Evolutionary conservation across 2,888 invertebrate genomes (phyloP), one percentile per base, ranked within the genome.

Genomic region (Platycnemis pennipes): DNA sequence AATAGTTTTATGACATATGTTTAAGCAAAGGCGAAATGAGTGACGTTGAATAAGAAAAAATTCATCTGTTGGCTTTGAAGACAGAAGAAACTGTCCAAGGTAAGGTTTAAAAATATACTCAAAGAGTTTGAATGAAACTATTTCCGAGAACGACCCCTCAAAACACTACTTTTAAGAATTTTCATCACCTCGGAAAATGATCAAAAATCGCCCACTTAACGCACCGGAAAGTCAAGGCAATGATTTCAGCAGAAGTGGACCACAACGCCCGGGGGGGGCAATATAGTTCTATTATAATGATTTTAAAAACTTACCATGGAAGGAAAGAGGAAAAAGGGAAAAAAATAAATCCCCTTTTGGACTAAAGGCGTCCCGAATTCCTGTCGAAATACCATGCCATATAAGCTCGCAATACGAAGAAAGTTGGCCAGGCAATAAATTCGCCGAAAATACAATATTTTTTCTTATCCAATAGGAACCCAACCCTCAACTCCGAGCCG

Each of bases 111-210:
- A 7, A 16, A 63, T 16, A 26, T 16, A 63, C 63, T 11, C 19
- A 63, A 63, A 63, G 4, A 63, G 5, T 16, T 5, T 63, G 63
- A 16, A 63, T 63, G 8, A 63, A 26, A 63, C n/a, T 63, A 63
- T 63, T 63, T 77, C 31, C 16, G n/a, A 37, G 77, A 77, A 37
- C 31, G 31, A 77, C 37, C 37, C 31, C 11, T 11, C 77, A 37
- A 22, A 37, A 77, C 16, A 7, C 77, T 31, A 77, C 37, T 77
- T 63, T 77, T 37, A n/a, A 77, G 37, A 77, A 77, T 77, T 77
- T 37, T 77, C 77, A 77, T 77, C 77, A 77, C 77, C 77, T 77
- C 31, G 13, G 77, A 77, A 77, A 77, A 37, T 77, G 31, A 77
- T 31, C 37, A 31, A 31, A 77, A 77, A 77, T 77, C 13, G 77